Evolutionary conservation across 2,888 invertebrate genomes (phyloP).

Genomic region (Thysanoteuthis rhombus): DNA sequence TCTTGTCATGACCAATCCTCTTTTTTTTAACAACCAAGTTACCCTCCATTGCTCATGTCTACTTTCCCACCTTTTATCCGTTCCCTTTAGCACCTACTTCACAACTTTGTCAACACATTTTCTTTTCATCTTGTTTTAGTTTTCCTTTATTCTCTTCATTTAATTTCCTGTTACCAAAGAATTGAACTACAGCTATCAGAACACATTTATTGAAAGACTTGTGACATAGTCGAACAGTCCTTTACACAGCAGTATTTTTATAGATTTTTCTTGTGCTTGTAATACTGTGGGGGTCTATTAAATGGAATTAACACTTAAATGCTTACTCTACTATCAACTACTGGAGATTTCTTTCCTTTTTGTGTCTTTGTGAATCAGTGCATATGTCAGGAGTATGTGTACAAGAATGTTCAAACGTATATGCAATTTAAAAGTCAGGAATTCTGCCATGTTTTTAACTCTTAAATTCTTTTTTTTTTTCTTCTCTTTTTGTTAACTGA

Average conservation of each 20-base stretch:
- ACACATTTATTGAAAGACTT: neutral
- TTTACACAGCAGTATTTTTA: neutral
- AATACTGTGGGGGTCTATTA: neutral
- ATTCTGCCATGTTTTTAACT: neutral
- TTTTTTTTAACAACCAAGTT: neutral
- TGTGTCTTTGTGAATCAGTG: neutral
- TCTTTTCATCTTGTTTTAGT: neutral
- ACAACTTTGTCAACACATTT: neutral
- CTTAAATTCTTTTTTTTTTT: too few relatives aligned
- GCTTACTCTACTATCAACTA: neutral
- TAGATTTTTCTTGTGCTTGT: neutral
- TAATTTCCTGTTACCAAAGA: neutral
- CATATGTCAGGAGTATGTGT: neutral
- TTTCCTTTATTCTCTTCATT: neutral
- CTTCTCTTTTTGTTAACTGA: too few relatives aligned
- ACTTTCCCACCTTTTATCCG: neutral
- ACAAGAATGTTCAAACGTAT: neutral
- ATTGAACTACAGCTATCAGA: neutral
- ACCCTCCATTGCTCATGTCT: neutral
- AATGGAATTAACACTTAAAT: conserved; percentile 12
- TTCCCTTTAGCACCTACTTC: neutral
- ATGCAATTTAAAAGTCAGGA: neutral
- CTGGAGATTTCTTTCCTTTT: neutral
- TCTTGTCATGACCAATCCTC: neutral
- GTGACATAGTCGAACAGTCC: neutral